Conservation (phyloP, 2,113 vertebrate species). For the Lota lota region DNA sequence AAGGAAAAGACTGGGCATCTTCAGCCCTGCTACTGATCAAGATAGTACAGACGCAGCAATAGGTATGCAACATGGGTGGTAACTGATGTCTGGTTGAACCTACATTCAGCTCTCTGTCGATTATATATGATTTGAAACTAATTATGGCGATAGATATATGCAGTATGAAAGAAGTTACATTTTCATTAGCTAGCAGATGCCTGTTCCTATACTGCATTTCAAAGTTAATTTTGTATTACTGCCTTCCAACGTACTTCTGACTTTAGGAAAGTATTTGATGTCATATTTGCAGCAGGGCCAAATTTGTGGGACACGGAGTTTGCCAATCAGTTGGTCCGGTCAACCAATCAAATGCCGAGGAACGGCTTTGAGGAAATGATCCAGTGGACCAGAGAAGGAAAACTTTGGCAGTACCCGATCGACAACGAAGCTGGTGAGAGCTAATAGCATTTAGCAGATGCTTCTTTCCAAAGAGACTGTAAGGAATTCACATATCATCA, state of each 20-base stretch:
- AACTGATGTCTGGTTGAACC: background rate
- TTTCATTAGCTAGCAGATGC: no score
- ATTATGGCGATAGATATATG: no score
- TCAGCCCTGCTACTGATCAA: constrained; percentile 60
- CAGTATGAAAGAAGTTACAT: no score
- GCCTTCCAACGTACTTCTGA: background rate
- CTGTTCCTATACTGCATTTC: background rate
- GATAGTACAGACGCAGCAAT: constrained; percentile 39
- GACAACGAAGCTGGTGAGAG: constrained; percentile 86
- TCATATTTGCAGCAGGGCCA: constrained; percentile 58
- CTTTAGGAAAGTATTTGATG: no score
- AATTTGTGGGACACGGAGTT: constrained; percentile 92
- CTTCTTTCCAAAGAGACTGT: no score
- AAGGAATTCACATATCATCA: background rate
- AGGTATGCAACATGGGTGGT: constrained; percentile 45
- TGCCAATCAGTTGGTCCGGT: constrained; percentile 72
- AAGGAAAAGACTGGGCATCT: constrained; percentile 83
- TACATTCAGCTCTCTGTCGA: background rate
- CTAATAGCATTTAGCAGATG: background rate
- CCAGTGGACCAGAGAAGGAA: constrained; percentile 92
- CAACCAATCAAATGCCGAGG: constrained; percentile 69
- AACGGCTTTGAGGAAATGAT: constrained; percentile 97
- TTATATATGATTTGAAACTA: background rate
- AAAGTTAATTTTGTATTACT: background rate
- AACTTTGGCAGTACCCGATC: constrained; percentile 89